These are phyloP conservation scores for Hypomesus transpacificus DNA, from an alignment of 2,113 vertebrate genomes.

Conservation along the genomic window DNA sequence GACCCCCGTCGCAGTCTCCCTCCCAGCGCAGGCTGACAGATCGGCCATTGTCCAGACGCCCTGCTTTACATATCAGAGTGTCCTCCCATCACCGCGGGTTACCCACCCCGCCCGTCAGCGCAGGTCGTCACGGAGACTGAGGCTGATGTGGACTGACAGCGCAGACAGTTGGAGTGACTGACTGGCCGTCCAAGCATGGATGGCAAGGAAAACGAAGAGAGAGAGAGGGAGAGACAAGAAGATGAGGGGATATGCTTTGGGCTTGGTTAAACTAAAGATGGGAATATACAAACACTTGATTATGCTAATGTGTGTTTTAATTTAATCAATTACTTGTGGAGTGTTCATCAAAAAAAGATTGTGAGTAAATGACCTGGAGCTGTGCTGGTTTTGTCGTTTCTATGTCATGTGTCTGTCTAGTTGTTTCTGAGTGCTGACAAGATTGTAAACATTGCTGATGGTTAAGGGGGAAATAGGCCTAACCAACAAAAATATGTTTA, in stretches of 20 bases:
- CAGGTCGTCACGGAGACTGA: slow-evolving; percentile 78
- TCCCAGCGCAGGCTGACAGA: slow-evolving; percentile 86
- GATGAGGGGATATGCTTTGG: slow-evolving; percentile 66
- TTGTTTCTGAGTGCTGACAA: not conserved
- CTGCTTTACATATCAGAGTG: slow-evolving; percentile 82
- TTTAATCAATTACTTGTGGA: slow-evolving; percentile 58
- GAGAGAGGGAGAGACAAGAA: not conserved
- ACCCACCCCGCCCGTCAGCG: slow-evolving; percentile 75
- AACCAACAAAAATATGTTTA: not conserved
- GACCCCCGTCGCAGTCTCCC: slow-evolving; percentile 82
- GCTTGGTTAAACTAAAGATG: slow-evolving; percentile 68
- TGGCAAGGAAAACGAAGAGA: slow-evolving; percentile 31
- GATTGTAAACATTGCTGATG: not conserved
- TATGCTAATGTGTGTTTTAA: slow-evolving; percentile 83
- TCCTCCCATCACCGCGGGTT: slow-evolving; percentile 76
- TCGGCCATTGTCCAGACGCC: slow-evolving; percentile 81
- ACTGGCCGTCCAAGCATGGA: slow-evolving; percentile 31
- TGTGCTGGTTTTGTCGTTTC: not conserved
- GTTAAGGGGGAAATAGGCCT: not conserved
- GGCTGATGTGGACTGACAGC: slow-evolving; percentile 88
- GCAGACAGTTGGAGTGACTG: slow-evolving; percentile 74
- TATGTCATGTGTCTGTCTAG: slow-evolving; percentile 9
- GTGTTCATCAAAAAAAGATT: slow-evolving; percentile 36
- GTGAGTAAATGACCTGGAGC: slow-evolving; percentile 41
- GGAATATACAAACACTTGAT: slow-evolving; percentile 74